These are phyloP conservation scores for Drosophila subquinaria DNA, from an alignment of 2,888 invertebrate genomes.

Conservation along the genomic window DNA sequence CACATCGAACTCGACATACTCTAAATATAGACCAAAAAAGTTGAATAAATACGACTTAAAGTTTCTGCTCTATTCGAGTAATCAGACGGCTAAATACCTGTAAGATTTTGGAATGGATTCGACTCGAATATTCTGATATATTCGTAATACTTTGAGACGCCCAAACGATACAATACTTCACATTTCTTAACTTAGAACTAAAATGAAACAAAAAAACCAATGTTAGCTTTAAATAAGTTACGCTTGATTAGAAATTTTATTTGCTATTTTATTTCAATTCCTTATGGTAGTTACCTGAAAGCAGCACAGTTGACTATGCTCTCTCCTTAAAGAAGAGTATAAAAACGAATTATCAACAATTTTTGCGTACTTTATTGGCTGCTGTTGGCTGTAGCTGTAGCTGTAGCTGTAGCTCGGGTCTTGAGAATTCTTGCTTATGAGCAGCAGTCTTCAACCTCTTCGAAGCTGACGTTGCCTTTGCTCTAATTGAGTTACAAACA, in stretches of 20 bases:
- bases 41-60: too few relatives aligned
- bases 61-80: too few relatives aligned
- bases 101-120: too few relatives aligned
- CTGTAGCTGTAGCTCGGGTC: conserved; percentile 22
- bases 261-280: not conserved
- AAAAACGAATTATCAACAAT: conserved; percentile 78
- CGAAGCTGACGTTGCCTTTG: conserved; percentile 57
- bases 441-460: conserved; percentile 6
- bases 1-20: conserved; percentile 25
- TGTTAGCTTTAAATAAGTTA: too few relatives aligned
- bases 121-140: too few relatives aligned
- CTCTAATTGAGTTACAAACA: conserved; percentile 74
- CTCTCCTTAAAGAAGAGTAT: conserved; percentile 23
- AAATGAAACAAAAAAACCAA: too few relatives aligned
- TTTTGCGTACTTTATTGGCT: conserved; percentile 66
- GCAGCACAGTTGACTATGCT: not conserved
- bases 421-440: conserved; percentile 15
- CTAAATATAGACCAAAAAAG: not conserved
- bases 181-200: too few relatives aligned
- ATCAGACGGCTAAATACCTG: too few relatives aligned
- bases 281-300: not conserved
- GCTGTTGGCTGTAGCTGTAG: conserved; percentile 9
- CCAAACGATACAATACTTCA: too few relatives aligned
- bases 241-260: not conserved
- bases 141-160: too few relatives aligned